These are phyloP conservation scores for Pemphredon lugubris DNA, from an alignment of 2,888 invertebrate genomes.

Conservation along the genomic window DNA sequence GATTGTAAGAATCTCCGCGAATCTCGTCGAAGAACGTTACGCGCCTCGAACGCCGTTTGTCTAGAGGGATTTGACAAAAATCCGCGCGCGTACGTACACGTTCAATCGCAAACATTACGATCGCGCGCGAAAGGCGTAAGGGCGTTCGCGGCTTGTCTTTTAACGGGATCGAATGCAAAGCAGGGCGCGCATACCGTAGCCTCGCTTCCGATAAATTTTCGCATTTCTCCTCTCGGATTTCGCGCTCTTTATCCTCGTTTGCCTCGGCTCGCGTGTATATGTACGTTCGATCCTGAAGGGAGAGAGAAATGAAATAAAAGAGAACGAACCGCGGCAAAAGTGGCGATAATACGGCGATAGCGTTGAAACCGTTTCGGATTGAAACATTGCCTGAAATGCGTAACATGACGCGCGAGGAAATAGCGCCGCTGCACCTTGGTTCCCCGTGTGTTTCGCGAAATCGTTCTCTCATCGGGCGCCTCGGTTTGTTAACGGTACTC, in stretches of 20 bases:
- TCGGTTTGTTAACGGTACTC: slow-evolving; percentile 41
- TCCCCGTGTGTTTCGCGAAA: slow-evolving; percentile 32
- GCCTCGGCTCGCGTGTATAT: too few relatives aligned
- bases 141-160: slow-evolving; percentile 45
- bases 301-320: too few relatives aligned
- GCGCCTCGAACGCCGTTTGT: too few relatives aligned
- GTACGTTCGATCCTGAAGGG: slow-evolving; percentile 1
- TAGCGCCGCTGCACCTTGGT: slow-evolving; percentile 16
- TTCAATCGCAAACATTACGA: too few relatives aligned
- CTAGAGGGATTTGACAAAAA: too few relatives aligned
- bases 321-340: slow-evolving; percentile 5
- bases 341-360: slow-evolving; percentile 25
- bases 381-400: slow-evolving; percentile 29
- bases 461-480: slow-evolving; percentile 46
- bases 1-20: slow-evolving; percentile 1
- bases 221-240: slow-evolving; percentile 33
- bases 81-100: neutral
- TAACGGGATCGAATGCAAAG: slow-evolving; percentile 64
- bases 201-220: slow-evolving; percentile 37
- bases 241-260: neutral
- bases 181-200: slow-evolving; percentile 19
- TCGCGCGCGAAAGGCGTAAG: too few relatives aligned
- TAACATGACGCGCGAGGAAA: slow-evolving; percentile 14
- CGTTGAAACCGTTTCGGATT: slow-evolving; percentile 3
- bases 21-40: neutral